Evolutionary conservation across 2,797 vertebrate genomes (phyloP).

Genomic region (Premnoplex brunnescens): DNA sequence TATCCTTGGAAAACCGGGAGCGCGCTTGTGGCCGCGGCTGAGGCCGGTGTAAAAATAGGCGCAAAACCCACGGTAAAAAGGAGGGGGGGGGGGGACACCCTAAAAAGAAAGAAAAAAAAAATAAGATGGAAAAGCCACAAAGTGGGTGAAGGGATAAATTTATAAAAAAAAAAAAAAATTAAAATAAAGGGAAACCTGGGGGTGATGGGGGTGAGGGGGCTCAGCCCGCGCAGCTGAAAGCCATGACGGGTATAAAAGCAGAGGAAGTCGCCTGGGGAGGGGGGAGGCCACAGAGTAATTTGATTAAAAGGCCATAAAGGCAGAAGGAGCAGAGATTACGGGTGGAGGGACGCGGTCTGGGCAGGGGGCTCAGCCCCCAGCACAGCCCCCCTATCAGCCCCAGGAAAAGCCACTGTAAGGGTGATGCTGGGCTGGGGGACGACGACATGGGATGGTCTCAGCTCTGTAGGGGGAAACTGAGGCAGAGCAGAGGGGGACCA

Average conservation of each 20-base stretch:
- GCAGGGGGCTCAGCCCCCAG: background rate
- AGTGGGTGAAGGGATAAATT: background rate
- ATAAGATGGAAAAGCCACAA: background rate
- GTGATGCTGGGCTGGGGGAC: too few relatives aligned
- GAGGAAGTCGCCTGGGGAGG: conserved; percentile 46
- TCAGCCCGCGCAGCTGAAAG: conserved; percentile 23
- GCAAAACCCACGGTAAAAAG: background rate
- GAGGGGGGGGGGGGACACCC: background rate
- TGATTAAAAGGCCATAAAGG: conserved; percentile 50
- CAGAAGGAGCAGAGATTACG: background rate
- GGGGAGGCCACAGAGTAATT: conserved; percentile 51
- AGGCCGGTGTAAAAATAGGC: conserved; percentile 56
- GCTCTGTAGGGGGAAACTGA: background rate
- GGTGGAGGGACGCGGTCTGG: background rate
- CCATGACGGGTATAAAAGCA: conserved; percentile 27
- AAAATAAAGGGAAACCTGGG: background rate
- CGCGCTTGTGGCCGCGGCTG: conserved; percentile 10
- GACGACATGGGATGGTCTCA: too few relatives aligned
- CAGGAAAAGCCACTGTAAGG: background rate
- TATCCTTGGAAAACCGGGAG: conserved; percentile 61
- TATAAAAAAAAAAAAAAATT: background rate
- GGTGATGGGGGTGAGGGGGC: background rate
- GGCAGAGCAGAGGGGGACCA: background rate
- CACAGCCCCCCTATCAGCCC: background rate
- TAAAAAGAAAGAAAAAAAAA: background rate